phyloP scores from a whole-genome alignment of 2,888 invertebrate genomes.

The Nephrotoma appendiculata region DNA sequence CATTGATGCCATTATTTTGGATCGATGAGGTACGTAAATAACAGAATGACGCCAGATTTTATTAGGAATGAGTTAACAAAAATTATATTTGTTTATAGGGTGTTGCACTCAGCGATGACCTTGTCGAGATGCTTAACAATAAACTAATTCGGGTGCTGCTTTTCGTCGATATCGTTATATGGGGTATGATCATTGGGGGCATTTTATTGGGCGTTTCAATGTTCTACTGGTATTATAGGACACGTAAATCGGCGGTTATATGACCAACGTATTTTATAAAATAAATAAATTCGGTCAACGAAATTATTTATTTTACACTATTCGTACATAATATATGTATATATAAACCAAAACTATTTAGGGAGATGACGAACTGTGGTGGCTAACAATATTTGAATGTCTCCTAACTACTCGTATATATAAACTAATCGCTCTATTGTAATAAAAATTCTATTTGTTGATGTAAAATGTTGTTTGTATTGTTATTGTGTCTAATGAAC shows the following conservation, averaged over 20 bases:
- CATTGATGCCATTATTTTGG: slow-evolving; percentile 50
- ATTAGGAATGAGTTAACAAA: background rate
- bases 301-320: background rate
- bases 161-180: background rate
- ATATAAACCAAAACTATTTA: background rate
- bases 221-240: background rate
- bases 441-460: background rate
- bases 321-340: background rate
- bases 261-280: background rate
- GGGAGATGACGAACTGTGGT: background rate
- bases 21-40: slow-evolving; percentile 37
- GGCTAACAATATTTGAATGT: background rate
- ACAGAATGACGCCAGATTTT: background rate
- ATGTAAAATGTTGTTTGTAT: background rate
- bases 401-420: background rate
- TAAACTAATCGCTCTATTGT: background rate
- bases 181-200: background rate
- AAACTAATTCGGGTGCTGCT: slow-evolving; percentile 21
- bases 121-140: slow-evolving; percentile 35
- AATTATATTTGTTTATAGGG: slow-evolving; percentile 17
- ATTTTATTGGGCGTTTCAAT: background rate
- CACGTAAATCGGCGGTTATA: background rate
- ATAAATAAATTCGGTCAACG: background rate
- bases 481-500: background rate
- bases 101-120: slow-evolving; percentile 37